Conservation (phyloP, 2,888 invertebrate genomes). For the Leptarthrus brevirostris region DNA sequence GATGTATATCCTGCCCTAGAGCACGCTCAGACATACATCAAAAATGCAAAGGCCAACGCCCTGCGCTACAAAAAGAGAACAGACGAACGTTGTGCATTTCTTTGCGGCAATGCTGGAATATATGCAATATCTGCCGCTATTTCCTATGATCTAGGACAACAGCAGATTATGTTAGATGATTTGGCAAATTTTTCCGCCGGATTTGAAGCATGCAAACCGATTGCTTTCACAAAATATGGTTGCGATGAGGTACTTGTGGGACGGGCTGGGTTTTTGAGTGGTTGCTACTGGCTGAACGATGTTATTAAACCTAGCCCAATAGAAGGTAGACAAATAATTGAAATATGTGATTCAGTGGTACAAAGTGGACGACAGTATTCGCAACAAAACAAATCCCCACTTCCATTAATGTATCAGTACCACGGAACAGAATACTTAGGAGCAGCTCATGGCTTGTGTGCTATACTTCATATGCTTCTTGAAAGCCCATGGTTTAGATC, state of each 20-base stretch:
- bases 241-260: constrained; percentile 90
- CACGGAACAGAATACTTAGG: constrained; percentile 69
- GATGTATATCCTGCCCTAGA: constrained; percentile 70
- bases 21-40: constrained; percentile 73
- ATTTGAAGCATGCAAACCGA: constrained; percentile 68
- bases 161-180: constrained; percentile 66
- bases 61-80: constrained; percentile 67
- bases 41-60: constrained; percentile 72
- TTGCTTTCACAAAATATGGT: constrained; percentile 73
- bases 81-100: constrained; percentile 76
- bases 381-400: constrained; percentile 69
- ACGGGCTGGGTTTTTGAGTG: constrained; percentile 84
- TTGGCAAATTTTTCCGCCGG: constrained; percentile 63
- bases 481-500: constrained; percentile 68
- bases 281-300: constrained; percentile 77
- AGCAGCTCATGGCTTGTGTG: constrained; percentile 74
- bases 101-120: constrained; percentile 84
- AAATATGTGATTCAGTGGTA: constrained; percentile 77
- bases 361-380: constrained; percentile 79
- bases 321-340: constrained; percentile 69
- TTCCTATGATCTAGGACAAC: constrained; percentile 67
- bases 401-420: constrained; percentile 81
- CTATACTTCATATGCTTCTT: constrained; percentile 75
- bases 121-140: constrained; percentile 78
- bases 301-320: constrained; percentile 62